Evolutionary conservation across 2,797 vertebrate genomes (phyloP), one percentile per base, ranked within the genome.

Genomic region (Meriones psammophilus): DNA sequence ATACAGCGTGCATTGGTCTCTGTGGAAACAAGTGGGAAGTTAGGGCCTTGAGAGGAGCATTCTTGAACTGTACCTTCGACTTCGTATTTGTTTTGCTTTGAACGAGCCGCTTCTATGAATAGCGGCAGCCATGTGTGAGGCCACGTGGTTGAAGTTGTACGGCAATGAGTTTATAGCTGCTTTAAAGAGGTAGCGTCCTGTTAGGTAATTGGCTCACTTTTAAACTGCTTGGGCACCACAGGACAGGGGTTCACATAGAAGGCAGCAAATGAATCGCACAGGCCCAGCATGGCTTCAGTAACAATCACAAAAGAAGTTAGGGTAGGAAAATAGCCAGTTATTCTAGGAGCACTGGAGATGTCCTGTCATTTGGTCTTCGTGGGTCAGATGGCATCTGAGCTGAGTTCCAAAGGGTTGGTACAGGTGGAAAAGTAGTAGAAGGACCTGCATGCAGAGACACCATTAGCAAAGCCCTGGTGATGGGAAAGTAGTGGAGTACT

Each of bases 191-290:
- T n/a, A 24, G 69, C 15, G 42, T 76, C 54, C 66, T 17, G 77
- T 50, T 22, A 13, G 33, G 60, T n/a, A 91, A 1, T 50, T 22
- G 92, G 8, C 66, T 78, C 62, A 12, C 73, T 5, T 77, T 5
- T 78, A 91, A 64, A 89, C 92, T 91, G 42, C 42, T 84, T 58
- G 84, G 66, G 89, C 36, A 95, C 66, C 46, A 30, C 7, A 78
- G 26, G 14, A 54, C 74, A 84, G 18, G 69, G 46, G 62, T 92
- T 94, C 87, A 26, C 33, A 42, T 79, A 12, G 56, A 87, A 93
- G 33, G 60, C 12, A 89, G 66, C 78, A 88, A 18, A 18, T 69
- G 62, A 92, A 39, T 92, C 74, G 81, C 10, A 24, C 0, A 24
- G 92, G 39, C 14, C 64, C 9, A 3, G 62, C 36, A 12, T 60